A percentile compares a stretch with the other conserved stretches of the same genome.
Conservation (phyloP, 2,113 vertebrate species). For the Cavia aperea region DNA sequence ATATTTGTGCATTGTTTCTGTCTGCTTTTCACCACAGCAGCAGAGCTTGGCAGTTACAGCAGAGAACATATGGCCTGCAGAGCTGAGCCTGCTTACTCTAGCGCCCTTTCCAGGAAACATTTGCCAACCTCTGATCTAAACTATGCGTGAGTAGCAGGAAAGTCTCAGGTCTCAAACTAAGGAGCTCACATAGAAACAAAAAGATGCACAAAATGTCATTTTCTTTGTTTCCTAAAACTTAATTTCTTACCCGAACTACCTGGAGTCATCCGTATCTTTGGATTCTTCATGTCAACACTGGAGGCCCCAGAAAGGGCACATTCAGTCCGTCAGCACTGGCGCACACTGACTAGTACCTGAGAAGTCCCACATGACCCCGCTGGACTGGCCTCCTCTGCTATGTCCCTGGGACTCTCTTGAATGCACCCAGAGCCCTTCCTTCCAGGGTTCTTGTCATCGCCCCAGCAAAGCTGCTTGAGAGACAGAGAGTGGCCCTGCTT, state of each 20-base stretch:
- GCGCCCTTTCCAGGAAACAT: neutral
- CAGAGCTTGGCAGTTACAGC: too few relatives aligned
- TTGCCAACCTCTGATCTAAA: neutral
- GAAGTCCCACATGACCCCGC: neutral
- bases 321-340: neutral
- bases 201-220: neutral
- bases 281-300: neutral
- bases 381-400: neutral
- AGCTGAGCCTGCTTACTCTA: neutral
- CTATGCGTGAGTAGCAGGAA: neutral
- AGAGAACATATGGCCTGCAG: neutral
- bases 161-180: neutral
- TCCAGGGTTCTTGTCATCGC: neutral
- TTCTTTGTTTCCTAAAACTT: neutral
- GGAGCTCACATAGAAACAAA: neutral
- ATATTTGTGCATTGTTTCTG: neutral
- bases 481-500: neutral
- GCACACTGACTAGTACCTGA: neutral
- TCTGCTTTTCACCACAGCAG: fast-evolving
- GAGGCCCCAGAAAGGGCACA: neutral
- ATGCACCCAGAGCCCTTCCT: neutral
- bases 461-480: neutral
- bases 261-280: neutral
- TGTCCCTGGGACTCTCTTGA: neutral
- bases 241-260: neutral